A percentile compares a stretch with the other conserved stretches of the same genome.
phyloP scores from a whole-genome alignment of 2,888 invertebrate genomes.

The Ornithoptera alexandrae region DNA sequence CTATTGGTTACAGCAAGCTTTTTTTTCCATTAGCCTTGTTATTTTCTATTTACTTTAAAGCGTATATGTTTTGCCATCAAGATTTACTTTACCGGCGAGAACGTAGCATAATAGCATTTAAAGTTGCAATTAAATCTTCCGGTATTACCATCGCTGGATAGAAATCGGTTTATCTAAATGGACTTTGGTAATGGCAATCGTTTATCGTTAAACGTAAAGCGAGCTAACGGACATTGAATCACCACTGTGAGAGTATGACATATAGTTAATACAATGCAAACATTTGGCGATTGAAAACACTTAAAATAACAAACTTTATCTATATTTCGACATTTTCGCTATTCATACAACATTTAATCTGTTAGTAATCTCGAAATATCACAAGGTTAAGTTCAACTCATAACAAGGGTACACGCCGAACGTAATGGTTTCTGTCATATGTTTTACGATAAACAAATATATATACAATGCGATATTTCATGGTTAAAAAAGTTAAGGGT shows the following conservation, averaged over 20 bases:
- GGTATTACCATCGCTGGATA: neutral
- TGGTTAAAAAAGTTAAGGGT: no score
- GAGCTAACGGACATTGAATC: neutral
- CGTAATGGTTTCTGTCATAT: neutral
- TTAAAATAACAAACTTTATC: no score
- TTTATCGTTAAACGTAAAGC: constrained; percentile 1
- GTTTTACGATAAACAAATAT: neutral
- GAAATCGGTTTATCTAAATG: neutral
- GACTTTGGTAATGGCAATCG: constrained; percentile 1
- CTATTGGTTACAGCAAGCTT: no score
- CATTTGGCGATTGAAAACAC: no score
- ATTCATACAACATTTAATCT: no score
- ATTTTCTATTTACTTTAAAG: no score
- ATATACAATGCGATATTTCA: neutral
- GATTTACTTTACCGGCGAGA: neutral
- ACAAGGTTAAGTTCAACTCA: no score
- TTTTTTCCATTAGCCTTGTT: no score
- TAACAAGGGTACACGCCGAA: neutral
- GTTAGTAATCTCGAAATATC: no score
- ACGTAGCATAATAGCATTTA: neutral
- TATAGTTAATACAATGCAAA: no score
- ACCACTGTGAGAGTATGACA: neutral
- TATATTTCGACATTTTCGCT: no score
- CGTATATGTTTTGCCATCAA: no score
- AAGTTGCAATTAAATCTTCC: neutral